Conservation (phyloP, 2,888 invertebrate species). For the Halictus ligatus region DNA sequence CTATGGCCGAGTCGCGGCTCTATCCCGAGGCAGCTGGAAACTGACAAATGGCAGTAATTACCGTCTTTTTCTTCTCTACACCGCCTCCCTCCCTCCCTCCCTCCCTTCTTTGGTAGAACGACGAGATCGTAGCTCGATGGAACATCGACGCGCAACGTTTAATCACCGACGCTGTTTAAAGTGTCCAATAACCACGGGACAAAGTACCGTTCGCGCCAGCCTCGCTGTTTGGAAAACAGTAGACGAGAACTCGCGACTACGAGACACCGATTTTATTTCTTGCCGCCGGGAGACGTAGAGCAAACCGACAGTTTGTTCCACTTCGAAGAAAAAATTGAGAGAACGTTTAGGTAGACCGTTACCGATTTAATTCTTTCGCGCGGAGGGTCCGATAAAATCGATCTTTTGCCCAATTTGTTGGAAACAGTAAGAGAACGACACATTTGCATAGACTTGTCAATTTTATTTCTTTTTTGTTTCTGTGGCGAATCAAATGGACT, state of each 20-base stretch:
- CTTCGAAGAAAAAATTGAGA: neutral
- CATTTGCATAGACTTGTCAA: too few relatives aligned
- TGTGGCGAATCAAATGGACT: too few relatives aligned
- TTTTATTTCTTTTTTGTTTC: too few relatives aligned
- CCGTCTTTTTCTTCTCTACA: conserved; percentile 6
- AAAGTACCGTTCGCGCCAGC: neutral
- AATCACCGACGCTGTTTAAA: conserved; percentile 11
- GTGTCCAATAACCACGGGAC: conserved; percentile 10
- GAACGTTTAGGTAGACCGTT: neutral
- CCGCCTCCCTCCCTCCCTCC: neutral
- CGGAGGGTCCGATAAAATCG: neutral
- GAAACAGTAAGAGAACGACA: too few relatives aligned
- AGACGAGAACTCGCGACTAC: neutral
- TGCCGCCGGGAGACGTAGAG: too few relatives aligned
- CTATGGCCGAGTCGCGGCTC: conserved; percentile 20
- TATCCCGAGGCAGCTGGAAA: conserved; percentile 20
- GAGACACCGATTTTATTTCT: neutral
- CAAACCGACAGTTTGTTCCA: neutral
- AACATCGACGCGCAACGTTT: conserved; percentile 13
- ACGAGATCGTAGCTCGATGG: conserved; percentile 36
- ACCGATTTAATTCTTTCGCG: neutral
- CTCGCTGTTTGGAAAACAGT: conserved; percentile 16
- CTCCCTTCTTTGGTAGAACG: neutral
- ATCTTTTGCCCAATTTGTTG: too few relatives aligned
- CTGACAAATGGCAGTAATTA: conserved; percentile 48